These are phyloP conservation scores for Sebastolobus alascanus DNA, from an alignment of 2,797 vertebrate genomes.

Conservation along the genomic window DNA sequence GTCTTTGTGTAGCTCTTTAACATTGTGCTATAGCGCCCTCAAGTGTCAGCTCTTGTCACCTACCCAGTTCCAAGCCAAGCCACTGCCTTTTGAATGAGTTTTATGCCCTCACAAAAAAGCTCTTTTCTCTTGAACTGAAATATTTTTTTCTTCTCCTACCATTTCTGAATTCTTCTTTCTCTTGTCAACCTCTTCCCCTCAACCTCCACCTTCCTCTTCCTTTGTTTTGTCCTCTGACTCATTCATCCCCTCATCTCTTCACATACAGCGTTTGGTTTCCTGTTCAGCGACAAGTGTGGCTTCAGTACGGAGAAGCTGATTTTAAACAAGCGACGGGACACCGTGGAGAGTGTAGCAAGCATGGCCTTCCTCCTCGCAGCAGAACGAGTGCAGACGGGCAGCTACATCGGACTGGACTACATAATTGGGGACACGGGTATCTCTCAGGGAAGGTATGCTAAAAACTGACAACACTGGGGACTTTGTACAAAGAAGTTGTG, in stretches of 20 bases:
- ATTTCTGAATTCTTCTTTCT: not conserved
- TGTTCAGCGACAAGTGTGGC: constrained; percentile 97
- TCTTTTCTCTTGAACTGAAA: no score
- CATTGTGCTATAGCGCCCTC: constrained; percentile 65
- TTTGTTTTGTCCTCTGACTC: not conserved
- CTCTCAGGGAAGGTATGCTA: constrained; percentile 87
- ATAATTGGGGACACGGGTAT: constrained; percentile 94
- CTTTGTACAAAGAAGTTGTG: not conserved
- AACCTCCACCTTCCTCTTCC: no score
- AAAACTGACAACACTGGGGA: constrained; percentile 13
- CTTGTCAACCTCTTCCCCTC: not conserved
- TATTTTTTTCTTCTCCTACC: not conserved
- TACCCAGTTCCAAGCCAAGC: not conserved
- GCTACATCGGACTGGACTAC: constrained; percentile 93
- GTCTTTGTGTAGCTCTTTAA: constrained; percentile 5
- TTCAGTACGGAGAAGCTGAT: constrained; percentile 92
- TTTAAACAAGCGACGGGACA: constrained; percentile 88
- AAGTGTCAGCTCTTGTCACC: constrained; percentile 51
- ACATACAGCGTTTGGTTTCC: constrained; percentile 92
- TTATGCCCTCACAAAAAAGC: not conserved
- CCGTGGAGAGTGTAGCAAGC: constrained; percentile 94
- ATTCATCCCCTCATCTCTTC: not conserved
- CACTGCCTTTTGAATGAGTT: not conserved
- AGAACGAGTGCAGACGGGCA: constrained; percentile 93
- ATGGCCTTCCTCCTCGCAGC: constrained; percentile 90